Conservation (phyloP, 2,888 invertebrate genomes). For the Drosophila falleni region DNA sequence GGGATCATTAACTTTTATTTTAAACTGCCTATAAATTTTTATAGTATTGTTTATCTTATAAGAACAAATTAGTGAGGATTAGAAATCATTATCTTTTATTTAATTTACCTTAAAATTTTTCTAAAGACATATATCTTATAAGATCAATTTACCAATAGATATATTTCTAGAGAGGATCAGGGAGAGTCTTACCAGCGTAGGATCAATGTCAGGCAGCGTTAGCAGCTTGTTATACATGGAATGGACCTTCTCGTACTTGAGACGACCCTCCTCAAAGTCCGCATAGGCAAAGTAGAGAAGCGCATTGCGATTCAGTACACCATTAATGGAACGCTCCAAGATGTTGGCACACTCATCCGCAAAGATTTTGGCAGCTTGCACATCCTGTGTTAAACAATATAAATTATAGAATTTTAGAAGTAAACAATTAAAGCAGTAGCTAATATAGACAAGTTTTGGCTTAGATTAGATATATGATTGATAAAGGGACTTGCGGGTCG, state of each 20-base stretch:
- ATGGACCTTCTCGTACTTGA: slow-evolving; percentile 98
- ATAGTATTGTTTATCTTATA: too few species aligned
- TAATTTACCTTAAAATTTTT: too few species aligned
- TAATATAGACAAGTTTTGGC: background rate
- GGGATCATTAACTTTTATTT: too few species aligned
- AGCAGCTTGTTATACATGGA: slow-evolving; percentile 97
- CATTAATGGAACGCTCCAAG: slow-evolving; percentile 96
- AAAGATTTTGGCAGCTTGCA: slow-evolving; percentile 95
- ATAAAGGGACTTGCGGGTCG: slow-evolving; percentile 8
- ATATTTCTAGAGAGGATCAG: background rate
- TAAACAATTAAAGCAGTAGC: background rate
- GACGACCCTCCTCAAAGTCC: slow-evolving; percentile 98
- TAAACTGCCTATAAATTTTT: too few species aligned
- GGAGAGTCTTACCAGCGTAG: slow-evolving; percentile 91
- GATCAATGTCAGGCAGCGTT: slow-evolving; percentile 96
- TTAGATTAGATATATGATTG: background rate
- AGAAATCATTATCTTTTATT: too few species aligned
- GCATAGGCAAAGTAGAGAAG: slow-evolving; percentile 99
- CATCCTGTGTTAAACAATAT: slow-evolving; percentile 89
- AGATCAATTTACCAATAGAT: background rate
- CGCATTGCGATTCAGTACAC: slow-evolving; percentile 95
- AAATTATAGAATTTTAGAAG: background rate
- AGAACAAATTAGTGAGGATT: too few species aligned
- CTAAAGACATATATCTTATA: too few species aligned
- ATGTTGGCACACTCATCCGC: slow-evolving; percentile 98